Base-by-base conservation (phyloP, 2,888 invertebrate species). In the Eupithecia subfuscata region DNA sequence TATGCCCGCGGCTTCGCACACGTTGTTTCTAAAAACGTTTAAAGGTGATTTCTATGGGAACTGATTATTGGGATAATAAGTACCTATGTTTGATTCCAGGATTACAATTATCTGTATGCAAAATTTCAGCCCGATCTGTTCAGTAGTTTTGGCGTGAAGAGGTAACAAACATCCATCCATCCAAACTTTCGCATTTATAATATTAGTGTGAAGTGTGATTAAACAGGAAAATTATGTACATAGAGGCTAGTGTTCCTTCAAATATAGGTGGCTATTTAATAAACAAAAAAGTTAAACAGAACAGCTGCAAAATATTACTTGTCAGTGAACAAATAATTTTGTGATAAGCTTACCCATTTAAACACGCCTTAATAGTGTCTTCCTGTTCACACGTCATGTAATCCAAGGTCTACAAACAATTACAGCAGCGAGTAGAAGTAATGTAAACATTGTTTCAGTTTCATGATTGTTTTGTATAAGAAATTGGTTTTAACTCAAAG, bases 361-460 rank as follows among this genome's bases (percentile, higher is more conserved):
- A 78, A 37, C 74, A 76, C 43, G 87, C 81, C 79, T 86, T 86
- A 90, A 90, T 89, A 82, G 79, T 87, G 82, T 79, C 45, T 76
- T 79, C 48, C 65, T 70, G 43, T 56, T 78, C 70, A 25, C 77
- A 80, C 78, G 75, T 77, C 71, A 76, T 75, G 40, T 75, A 73
- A 80, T 81, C 85, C 90, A 90, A 90, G 89, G 88, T 87, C 86
- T 89, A 88, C 88, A 83, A 75, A 83, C 82, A 84, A 77, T 77
- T 69, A 78, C 71, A 70, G 70, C 22, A 37, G 22, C 37, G 37
- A 34, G n/a, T 37, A 67, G 22, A 45, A 8, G n/a, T 40, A 73
- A 72, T 71, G 74, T 74, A 70, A 74, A 79, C 81, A 70, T 71
- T 76, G 69, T 68, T 63, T 77, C 77, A 72, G 9, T 69, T 67